Evolutionary conservation across 2,113 vertebrate species (phyloP).

Genomic region (Syngnathus floridae): DNA sequence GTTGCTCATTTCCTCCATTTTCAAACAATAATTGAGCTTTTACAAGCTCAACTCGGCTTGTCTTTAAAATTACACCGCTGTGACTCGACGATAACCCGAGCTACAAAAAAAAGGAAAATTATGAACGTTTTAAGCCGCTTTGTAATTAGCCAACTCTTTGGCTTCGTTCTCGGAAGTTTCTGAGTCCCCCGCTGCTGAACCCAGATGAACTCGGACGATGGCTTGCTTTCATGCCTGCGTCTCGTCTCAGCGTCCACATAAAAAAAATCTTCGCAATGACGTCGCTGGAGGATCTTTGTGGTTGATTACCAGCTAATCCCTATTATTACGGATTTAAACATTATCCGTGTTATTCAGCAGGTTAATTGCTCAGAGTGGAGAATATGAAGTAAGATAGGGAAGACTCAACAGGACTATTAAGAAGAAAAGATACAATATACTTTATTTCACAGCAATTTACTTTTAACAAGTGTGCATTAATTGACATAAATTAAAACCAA

Average conservation of each 20-base stretch:
- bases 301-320: constrained; percentile 8
- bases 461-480: not conserved
- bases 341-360: constrained; percentile 5
- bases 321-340: constrained; percentile 9
- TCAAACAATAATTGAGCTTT: constrained; percentile 35
- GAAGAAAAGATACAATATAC: not conserved
- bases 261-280: constrained; percentile 2
- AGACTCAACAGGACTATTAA: not conserved
- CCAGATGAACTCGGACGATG: constrained; percentile 45
- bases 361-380: constrained; percentile 5
- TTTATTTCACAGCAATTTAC: not conserved
- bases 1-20: not conserved
- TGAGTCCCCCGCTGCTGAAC: constrained; percentile 40
- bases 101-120: constrained; percentile 58
- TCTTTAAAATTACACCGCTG: constrained; percentile 52
- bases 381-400: not conserved
- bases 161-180: constrained; percentile 47
- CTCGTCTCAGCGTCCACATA: not conserved
- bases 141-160: constrained; percentile 60
- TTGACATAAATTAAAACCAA: not conserved
- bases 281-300: constrained; percentile 5
- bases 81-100: constrained; percentile 58
- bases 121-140: constrained; percentile 60
- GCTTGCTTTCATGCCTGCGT: constrained; percentile 30
- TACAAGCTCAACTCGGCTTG: constrained; percentile 42